Evolutionary conservation across 2,888 invertebrate genomes (phyloP).

Genomic region (Amphipyra berbera): DNA sequence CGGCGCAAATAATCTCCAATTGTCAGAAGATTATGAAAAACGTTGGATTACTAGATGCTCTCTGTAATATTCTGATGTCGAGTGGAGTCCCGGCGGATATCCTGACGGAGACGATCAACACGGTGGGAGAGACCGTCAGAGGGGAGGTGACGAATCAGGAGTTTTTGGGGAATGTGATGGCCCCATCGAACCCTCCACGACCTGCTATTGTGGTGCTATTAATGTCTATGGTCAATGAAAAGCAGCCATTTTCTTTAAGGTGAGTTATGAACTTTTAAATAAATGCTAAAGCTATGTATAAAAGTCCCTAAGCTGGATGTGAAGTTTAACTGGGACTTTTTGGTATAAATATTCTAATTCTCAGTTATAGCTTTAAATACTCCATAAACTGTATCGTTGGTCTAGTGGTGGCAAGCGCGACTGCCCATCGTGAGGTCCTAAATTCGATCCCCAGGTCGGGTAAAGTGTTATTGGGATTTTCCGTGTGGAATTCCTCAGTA

Average conservation of each 20-base stretch:
- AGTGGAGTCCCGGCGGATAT: constrained; percentile 99
- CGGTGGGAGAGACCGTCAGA: constrained; percentile 98
- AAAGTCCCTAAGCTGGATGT: too few species aligned
- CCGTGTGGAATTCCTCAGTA: too few species aligned
- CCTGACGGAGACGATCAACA: constrained; percentile 98
- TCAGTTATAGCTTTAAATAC: too few species aligned
- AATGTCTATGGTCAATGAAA: constrained; percentile 99
- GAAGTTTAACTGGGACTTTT: too few species aligned
- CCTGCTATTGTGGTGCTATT: constrained; percentile 98
- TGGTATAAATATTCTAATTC: too few species aligned
- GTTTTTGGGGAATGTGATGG: constrained; percentile 96
- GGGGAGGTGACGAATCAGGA: constrained; percentile 98
- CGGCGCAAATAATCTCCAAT: constrained; percentile 93
- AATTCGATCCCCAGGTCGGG: too few species aligned
- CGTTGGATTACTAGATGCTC: constrained; percentile 90
- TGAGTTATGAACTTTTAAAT: constrained; percentile 54
- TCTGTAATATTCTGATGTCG: constrained; percentile 98
- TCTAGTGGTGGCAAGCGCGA: too few species aligned
- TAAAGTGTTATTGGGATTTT: too few species aligned
- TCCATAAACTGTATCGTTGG: too few species aligned
- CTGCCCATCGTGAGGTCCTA: too few species aligned
- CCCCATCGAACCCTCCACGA: constrained; percentile 97
- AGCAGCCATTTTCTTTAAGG: constrained; percentile 95
- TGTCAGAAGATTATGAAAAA: constrained; percentile 97
- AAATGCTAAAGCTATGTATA: too few species aligned